These are phyloP conservation scores for Tuta absoluta DNA, from an alignment of 2,888 invertebrate genomes.

Conservation along the genomic window DNA sequence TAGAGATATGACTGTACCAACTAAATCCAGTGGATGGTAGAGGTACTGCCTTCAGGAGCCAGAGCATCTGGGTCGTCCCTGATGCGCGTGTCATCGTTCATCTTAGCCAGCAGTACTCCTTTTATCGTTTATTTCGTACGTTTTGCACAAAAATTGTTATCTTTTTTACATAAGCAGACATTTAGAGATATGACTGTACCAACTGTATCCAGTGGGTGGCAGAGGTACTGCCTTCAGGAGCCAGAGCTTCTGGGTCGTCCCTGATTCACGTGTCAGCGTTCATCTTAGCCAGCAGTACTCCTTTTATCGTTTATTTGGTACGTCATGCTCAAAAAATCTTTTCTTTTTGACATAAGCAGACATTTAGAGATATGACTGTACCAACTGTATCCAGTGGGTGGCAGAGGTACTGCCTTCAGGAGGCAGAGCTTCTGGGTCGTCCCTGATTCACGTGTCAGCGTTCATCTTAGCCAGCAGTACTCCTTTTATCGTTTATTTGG, in stretches of 20 bases:
- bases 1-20: no score
- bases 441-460: constrained; percentile 68
- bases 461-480: constrained; percentile 64
- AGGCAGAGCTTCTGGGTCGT: constrained; percentile 67
- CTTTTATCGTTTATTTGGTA: constrained; percentile 70
- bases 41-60: constrained; percentile 64
- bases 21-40: no score
- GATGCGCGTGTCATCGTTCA: constrained; percentile 68
- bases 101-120: constrained; percentile 64
- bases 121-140: constrained; percentile 70
- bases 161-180: no score
- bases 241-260: constrained; percentile 67
- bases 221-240: constrained; percentile 62
- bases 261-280: constrained; percentile 70
- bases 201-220: no score
- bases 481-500: constrained; percentile 72
- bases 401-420: constrained; percentile 42
- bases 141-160: no score
- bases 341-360: no score
- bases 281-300: constrained; percentile 62
- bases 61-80: constrained; percentile 68
- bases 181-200: no score
- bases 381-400: no score
- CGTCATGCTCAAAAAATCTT: constrained; percentile 28
- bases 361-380: no score